Conservation (phyloP, 1,140 invertebrate species). For the Drosophila kohkoa region DNA sequence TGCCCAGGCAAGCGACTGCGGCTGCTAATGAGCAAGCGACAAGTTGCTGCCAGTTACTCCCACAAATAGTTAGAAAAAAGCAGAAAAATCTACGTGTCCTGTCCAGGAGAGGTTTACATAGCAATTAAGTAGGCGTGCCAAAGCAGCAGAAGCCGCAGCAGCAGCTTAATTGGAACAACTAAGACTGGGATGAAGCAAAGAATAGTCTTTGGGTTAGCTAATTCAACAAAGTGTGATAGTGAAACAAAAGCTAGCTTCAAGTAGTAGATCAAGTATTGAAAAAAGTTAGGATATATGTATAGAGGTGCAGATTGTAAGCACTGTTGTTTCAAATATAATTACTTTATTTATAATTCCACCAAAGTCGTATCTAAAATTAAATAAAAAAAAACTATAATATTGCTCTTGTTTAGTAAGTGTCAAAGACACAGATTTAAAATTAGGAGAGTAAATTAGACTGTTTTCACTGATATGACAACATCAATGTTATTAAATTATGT, state of each 20-base stretch:
- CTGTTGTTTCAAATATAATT: not conserved
- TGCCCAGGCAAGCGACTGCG: conserved; percentile 21
- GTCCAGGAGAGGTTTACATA: conserved; percentile 15
- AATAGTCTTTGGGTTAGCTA: conserved; percentile 2
- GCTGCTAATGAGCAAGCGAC: conserved; percentile 60
- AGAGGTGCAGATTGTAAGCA: not conserved
- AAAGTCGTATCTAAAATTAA: too few species aligned
- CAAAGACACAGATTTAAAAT: too few species aligned
- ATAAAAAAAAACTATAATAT: too few species aligned
- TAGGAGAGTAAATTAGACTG: too few species aligned
- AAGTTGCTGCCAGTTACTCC: conserved; percentile 21
- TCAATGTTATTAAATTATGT: not conserved
- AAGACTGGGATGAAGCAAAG: not conserved
- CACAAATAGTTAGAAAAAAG: conserved; percentile 1
- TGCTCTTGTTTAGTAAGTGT: too few species aligned
- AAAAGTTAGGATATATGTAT: too few species aligned
- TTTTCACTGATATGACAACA: too few species aligned
- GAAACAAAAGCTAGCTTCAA: not conserved
- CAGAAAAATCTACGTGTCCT: not conserved
- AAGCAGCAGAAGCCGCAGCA: not conserved
- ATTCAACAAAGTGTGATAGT: not conserved
- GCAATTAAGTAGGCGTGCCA: conserved; percentile 26
- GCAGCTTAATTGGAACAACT: conserved; percentile 7
- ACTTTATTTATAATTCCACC: too few species aligned
- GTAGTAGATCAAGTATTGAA: not conserved